A percentile compares a stretch with the other conserved stretches of the same genome.
These are phyloP conservation scores for Ardeotis arabs DNA, from an alignment of 2,113 vertebrate genomes.

Conservation along the genomic window DNA sequence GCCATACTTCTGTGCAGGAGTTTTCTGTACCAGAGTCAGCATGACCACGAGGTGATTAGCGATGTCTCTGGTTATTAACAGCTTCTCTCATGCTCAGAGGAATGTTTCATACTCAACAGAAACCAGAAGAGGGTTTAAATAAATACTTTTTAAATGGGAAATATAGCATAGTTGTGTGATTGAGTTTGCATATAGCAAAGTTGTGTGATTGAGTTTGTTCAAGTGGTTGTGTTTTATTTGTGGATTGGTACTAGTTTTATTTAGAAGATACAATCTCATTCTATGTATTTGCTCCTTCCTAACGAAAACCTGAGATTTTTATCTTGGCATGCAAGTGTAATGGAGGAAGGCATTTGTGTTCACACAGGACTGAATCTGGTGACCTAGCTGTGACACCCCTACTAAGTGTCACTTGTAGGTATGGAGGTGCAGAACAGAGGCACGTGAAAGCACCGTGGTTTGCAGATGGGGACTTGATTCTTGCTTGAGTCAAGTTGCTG, in stretches of 20 bases:
- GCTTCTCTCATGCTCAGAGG: not conserved
- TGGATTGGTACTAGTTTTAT: not conserved
- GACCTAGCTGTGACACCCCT: not conserved
- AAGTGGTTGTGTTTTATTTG: not conserved
- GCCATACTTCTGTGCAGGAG: not conserved
- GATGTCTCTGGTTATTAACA: not conserved
- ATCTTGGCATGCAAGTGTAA: not conserved
- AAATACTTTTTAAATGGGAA: not conserved
- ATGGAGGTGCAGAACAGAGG: not conserved
- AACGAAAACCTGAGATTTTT: not conserved
- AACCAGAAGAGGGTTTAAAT: not conserved
- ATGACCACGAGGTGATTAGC: accelerated
- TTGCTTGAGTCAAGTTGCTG: not conserved
- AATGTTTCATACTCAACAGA: not conserved
- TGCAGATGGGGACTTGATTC: not conserved
- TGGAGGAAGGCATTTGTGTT: not conserved
- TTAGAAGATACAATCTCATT: not conserved
- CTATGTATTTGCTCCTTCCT: not conserved
- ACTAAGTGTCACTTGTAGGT: accelerated
- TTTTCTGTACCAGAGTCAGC: not conserved
- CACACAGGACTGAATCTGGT: not conserved
- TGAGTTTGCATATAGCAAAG: too few relatives aligned
- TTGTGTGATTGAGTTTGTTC: not conserved
- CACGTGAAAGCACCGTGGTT: not conserved
- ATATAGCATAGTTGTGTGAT: too few relatives aligned